phyloP scores from a whole-genome alignment of 2,113 vertebrate species.

The Coracopsis vasa region DNA sequence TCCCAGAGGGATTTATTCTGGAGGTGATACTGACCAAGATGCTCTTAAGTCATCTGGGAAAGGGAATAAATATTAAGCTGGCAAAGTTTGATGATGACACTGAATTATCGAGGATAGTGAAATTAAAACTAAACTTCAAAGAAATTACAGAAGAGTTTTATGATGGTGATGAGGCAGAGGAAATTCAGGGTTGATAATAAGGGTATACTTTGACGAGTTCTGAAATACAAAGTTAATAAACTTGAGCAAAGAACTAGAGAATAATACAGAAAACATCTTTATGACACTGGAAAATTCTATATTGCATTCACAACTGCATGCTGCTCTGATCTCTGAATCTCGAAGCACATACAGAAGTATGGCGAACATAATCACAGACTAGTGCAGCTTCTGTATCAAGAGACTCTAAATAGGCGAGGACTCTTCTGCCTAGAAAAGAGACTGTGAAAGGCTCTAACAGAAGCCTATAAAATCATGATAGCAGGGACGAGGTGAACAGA shows the following conservation, averaged over 20 bases:
- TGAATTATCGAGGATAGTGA: not conserved
- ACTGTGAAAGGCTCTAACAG: not conserved
- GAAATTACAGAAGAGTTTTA: not conserved
- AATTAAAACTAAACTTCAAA: not conserved
- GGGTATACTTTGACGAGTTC: not conserved
- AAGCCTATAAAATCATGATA: not conserved
- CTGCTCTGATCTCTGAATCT: not conserved
- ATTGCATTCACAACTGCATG: not conserved
- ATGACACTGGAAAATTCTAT: not conserved
- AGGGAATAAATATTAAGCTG: not conserved
- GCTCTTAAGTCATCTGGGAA: not conserved
- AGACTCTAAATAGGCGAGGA: not conserved
- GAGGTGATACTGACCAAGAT: not conserved
- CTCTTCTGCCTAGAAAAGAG: not conserved
- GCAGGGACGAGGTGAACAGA: not conserved
- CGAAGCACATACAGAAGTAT: not conserved
- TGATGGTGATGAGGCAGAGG: not conserved
- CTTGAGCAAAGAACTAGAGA: not conserved
- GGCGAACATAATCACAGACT: not conserved
- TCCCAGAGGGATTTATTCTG: not conserved
- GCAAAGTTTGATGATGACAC: not conserved
- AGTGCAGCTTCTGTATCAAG: not conserved
- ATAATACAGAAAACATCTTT: not conserved
- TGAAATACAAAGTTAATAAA: not conserved
- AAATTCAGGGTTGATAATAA: not conserved